These are phyloP conservation scores for Solea solea DNA, from an alignment of 2,113 vertebrate genomes.

Conservation along the genomic window DNA sequence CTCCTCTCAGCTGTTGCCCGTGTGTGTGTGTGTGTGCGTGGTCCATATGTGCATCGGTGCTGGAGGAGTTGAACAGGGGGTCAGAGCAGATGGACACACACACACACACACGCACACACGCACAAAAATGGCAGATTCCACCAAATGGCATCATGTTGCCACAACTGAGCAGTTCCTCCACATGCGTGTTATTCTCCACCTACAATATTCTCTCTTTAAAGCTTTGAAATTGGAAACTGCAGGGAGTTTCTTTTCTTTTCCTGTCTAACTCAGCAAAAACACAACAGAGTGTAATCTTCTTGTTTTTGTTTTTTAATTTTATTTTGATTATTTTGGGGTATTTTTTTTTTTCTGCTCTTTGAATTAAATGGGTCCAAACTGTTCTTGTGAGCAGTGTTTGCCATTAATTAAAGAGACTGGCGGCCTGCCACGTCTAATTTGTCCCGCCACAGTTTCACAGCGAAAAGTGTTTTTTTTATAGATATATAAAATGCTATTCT, in stretches of 20 bases:
- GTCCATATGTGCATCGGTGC: conserved; percentile 75
- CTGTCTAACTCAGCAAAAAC: neutral
- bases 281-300: neutral
- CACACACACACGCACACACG: conserved; percentile 12
- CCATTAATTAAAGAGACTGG: neutral
- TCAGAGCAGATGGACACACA: conserved; percentile 69
- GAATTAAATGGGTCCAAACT: conserved; percentile 6
- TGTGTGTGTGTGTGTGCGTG: conserved; percentile 21
- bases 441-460: neutral
- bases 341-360: neutral
- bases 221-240: conserved; percentile 17
- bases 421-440: conserved; percentile 1
- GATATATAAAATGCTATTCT: no score
- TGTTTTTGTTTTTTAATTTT: no score
- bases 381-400: conserved; percentile 5
- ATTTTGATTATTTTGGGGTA: no score
- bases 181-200: conserved; percentile 6
- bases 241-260: neutral
- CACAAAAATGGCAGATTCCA: conserved; percentile 65
- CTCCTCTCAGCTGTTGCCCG: conserved; percentile 74
- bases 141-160: conserved; percentile 66
- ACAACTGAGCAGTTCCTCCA: conserved; percentile 42
- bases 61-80: conserved; percentile 78
- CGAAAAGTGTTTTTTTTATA: neutral
- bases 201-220: conserved; percentile 37